Conservation (phyloP, 2,797 vertebrate genomes). For the Trematomus bernacchii region DNA sequence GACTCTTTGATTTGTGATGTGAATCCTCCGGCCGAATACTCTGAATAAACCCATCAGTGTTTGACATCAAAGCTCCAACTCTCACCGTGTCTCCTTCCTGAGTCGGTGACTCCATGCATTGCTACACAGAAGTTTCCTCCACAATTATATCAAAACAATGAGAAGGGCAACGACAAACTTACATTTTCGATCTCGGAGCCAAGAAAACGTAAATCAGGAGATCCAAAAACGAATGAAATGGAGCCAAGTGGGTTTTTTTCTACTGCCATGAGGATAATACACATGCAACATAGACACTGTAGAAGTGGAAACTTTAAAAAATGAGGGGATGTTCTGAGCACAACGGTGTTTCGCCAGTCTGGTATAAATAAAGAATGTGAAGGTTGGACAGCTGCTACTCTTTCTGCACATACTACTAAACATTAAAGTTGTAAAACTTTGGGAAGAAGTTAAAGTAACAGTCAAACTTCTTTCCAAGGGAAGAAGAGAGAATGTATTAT, state of each 20-base stretch:
- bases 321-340: background rate
- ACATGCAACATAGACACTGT: background rate
- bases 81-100: too few relatives aligned
- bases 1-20: too few relatives aligned
- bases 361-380: slow-evolving; percentile 19
- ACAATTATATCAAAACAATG: background rate
- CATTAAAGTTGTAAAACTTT: background rate
- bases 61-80: too few relatives aligned
- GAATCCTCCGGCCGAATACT: too few relatives aligned
- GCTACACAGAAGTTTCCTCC: too few relatives aligned
- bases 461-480: background rate
- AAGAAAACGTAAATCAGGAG: background rate
- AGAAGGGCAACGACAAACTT: background rate
- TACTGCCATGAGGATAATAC: background rate
- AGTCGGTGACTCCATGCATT: too few relatives aligned
- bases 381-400: background rate
- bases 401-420: slow-evolving; percentile 1
- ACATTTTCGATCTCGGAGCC: background rate
- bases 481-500: too few relatives aligned
- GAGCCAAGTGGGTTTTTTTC: background rate
- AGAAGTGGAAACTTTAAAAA: background rate
- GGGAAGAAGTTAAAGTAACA: background rate
- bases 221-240: too few relatives aligned
- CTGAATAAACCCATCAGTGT: too few relatives aligned
- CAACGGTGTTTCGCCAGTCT: background rate